Evolutionary conservation across 2,888 invertebrate species (phyloP).

Genomic region (Synergus japonicus): DNA sequence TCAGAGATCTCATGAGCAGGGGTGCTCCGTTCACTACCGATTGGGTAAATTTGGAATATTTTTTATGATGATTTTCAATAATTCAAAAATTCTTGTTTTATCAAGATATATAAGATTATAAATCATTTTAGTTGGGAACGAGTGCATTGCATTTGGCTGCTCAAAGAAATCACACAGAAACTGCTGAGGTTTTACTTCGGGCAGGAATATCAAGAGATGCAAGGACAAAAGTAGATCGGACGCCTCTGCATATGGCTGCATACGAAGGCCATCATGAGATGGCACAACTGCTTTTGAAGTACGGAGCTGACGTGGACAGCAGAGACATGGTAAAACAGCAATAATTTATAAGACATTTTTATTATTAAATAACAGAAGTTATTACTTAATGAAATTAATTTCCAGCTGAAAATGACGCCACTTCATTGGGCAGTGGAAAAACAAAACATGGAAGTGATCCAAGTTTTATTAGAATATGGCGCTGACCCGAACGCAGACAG

Average conservation of each 20-base stretch:
- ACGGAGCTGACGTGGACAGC: slow-evolving; percentile 86
- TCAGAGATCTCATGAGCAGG: slow-evolving; percentile 87
- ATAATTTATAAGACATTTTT: slow-evolving; percentile 14
- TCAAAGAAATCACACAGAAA: slow-evolving; percentile 87
- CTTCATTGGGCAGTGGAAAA: slow-evolving; percentile 96
- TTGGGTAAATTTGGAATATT: slow-evolving; percentile 82
- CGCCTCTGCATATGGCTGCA: slow-evolving; percentile 93
- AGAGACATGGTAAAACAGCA: slow-evolving; percentile 85
- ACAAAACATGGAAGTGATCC: slow-evolving; percentile 85
- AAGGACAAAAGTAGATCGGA: slow-evolving; percentile 94
- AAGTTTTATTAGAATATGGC: slow-evolving; percentile 85
- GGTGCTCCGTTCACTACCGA: slow-evolving; percentile 96
- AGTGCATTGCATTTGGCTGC: slow-evolving; percentile 93
- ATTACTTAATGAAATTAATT: slow-evolving; percentile 2
- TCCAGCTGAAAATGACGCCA: slow-evolving; percentile 91
- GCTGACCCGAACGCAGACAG: slow-evolving; percentile 85
- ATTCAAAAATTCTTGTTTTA: neutral
- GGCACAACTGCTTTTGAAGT: slow-evolving; percentile 83
- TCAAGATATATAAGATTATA: neutral
- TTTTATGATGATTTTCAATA: too few relatives aligned
- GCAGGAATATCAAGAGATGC: slow-evolving; percentile 94
- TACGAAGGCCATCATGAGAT: slow-evolving; percentile 89
- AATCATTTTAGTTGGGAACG: slow-evolving; percentile 86
- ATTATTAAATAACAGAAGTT: too few relatives aligned
- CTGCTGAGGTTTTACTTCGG: slow-evolving; percentile 88